Conservation (phyloP, 92 coral and sea anemone species). For the Virgularia gustaviana region DNA sequence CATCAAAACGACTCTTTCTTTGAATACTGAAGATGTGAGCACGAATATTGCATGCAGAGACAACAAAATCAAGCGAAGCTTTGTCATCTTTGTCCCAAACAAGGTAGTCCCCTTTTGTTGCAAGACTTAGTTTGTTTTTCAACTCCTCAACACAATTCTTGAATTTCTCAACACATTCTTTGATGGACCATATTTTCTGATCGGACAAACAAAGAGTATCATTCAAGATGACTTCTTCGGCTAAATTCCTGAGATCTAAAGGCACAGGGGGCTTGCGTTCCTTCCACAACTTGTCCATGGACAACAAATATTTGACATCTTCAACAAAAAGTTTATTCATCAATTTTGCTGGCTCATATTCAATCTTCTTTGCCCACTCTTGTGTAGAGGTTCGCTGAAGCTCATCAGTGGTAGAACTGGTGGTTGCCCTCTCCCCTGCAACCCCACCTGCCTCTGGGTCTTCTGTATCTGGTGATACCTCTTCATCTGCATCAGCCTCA, state of each 20-base stretch:
- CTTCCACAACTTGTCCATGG: conserved; percentile 97
- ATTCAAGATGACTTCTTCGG: conserved; percentile 32
- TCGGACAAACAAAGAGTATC: conserved; percentile 67
- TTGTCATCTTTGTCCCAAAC: conserved; percentile 99
- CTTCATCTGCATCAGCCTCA: conserved; percentile 99
- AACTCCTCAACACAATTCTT: conserved; percentile 67
- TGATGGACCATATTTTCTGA: conserved; percentile 80
- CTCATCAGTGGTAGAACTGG: conserved; percentile 53
- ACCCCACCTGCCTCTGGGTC: conserved; percentile 93
- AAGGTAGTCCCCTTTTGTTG: conserved; percentile 75
- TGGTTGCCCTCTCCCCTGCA: conserved; percentile 79
- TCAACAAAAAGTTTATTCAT: conserved; percentile 85
- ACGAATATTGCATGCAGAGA: conserved; percentile 91
- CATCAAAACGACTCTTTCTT: conserved; percentile 91
- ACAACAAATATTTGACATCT: conserved; percentile 87
- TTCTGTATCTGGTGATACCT: conserved; percentile 96
- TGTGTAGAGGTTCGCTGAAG: conserved; percentile 82
- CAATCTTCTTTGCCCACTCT: conserved; percentile 83
- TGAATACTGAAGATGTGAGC: conserved; percentile 87
- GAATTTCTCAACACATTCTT: conserved; percentile 74
- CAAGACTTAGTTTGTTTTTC: conserved; percentile 64
- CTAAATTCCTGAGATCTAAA: conserved; percentile 49
- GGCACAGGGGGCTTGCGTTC: conserved; percentile 83
- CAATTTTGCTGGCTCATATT: conserved; percentile 65
- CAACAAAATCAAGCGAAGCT: conserved; percentile 91